These are phyloP conservation scores for Byasa hedistus DNA, from an alignment of 2,888 invertebrate genomes.

Conservation along the genomic window DNA sequence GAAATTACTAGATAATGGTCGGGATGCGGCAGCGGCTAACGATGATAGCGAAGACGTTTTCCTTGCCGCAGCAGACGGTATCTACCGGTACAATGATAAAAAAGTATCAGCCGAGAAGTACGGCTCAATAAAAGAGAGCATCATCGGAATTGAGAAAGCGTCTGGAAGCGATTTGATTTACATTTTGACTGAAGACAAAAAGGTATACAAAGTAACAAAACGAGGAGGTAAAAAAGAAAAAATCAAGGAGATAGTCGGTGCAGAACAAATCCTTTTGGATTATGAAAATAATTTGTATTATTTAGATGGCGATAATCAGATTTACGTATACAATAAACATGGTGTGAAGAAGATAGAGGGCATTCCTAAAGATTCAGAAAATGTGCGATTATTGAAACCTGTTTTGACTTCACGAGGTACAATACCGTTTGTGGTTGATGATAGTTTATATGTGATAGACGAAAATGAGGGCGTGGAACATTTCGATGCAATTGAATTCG, in stretches of 20 bases:
- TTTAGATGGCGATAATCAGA: constrained; percentile 45
- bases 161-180: constrained; percentile 46
- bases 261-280: constrained; percentile 57
- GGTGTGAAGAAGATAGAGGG: constrained; percentile 51
- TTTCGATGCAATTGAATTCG: constrained; percentile 39
- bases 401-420: constrained; percentile 48
- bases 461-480: constrained; percentile 45
- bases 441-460: constrained; percentile 44
- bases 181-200: constrained; percentile 51
- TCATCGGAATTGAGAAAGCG: constrained; percentile 37
- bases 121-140: constrained; percentile 39
- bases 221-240: constrained; percentile 52
- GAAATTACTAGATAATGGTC: constrained; percentile 35
- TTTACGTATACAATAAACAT: constrained; percentile 43
- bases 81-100: constrained; percentile 33
- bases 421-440: constrained; percentile 46
- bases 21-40: constrained; percentile 32
- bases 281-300: constrained; percentile 55
- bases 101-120: constrained; percentile 36
- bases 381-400: constrained; percentile 48
- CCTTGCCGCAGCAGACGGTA: constrained; percentile 35
- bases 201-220: constrained; percentile 56
- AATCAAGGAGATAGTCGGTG: constrained; percentile 46
- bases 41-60: constrained; percentile 31
- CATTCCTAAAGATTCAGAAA: constrained; percentile 45